These are phyloP conservation scores for Chrysodeixis includens DNA, from an alignment of 2,888 invertebrate species.

Conservation along the genomic window DNA sequence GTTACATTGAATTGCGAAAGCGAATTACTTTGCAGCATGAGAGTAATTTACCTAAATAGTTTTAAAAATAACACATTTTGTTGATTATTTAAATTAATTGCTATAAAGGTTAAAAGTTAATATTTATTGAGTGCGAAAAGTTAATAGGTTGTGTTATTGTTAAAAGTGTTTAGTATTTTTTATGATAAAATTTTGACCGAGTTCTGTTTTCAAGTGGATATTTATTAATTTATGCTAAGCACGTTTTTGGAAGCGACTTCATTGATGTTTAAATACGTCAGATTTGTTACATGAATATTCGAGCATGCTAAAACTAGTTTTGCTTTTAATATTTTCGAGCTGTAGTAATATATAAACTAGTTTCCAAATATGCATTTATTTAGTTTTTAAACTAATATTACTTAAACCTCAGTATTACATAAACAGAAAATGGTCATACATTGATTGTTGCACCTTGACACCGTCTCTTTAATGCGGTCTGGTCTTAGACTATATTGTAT, in stretches of 20 bases:
- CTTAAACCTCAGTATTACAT: slow-evolving; percentile 34
- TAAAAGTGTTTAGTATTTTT: slow-evolving; percentile 46
- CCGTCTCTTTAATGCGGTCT: slow-evolving; percentile 20
- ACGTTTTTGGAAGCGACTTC: slow-evolving; percentile 27
- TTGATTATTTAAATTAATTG: neutral
- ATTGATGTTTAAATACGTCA: slow-evolving; percentile 7
- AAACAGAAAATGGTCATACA: slow-evolving; percentile 50
- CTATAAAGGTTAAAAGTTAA: neutral
- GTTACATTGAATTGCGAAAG: slow-evolving; percentile 51
- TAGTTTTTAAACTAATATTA: slow-evolving; percentile 40
- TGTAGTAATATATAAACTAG: slow-evolving; percentile 1
- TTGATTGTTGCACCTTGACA: slow-evolving; percentile 20
- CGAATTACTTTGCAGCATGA: slow-evolving; percentile 60
- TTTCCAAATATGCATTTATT: slow-evolving; percentile 29
- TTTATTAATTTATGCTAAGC: slow-evolving; percentile 31
- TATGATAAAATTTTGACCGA: slow-evolving; percentile 45
- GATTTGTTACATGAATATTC: slow-evolving; percentile 9
- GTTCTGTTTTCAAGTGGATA: slow-evolving; percentile 40
- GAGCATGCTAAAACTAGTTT: slow-evolving; percentile 38
- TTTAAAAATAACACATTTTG: slow-evolving; percentile 36
- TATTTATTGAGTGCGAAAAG: neutral
- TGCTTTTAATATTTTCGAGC: slow-evolving; percentile 28
- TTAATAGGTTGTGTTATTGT: slow-evolving; percentile 33
- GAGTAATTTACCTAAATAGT: slow-evolving; percentile 35
- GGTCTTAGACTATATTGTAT: slow-evolving; percentile 21